A percentile compares a stretch with the other conserved stretches of the same genome.
Evolutionary conservation across 2,113 vertebrate species (phyloP).

Genomic region (Colinus virginianus): DNA sequence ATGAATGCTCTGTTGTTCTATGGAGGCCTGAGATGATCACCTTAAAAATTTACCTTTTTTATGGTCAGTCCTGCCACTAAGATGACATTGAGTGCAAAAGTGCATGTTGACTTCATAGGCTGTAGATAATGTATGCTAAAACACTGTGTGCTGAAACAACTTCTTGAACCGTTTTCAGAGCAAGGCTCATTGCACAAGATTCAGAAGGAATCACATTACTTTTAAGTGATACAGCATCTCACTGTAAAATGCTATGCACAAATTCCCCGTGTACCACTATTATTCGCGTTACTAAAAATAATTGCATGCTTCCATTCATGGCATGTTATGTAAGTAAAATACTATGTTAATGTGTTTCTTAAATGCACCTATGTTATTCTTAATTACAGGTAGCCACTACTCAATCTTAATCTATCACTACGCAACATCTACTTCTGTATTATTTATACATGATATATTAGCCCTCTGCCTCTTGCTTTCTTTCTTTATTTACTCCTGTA

Average conservation of each 20-base stretch:
- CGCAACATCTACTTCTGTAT: not conserved
- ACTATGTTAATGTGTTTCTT: not conserved
- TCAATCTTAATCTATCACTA: not conserved
- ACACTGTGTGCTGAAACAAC: not conserved
- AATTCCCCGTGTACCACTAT: not conserved
- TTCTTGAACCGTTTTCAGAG: slow-evolving; percentile 14
- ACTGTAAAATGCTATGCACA: not conserved
- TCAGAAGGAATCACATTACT: not conserved
- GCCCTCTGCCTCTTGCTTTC: not conserved
- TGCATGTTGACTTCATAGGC: not conserved
- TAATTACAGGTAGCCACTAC: not conserved
- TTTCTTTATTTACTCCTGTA: not conserved
- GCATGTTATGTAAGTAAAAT: not conserved
- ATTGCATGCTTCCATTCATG: not conserved
- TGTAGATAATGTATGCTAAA: not conserved
- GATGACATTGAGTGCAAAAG: not conserved
- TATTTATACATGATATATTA: not conserved
- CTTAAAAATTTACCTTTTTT: not conserved
- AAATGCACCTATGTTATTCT: not conserved
- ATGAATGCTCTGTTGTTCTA: not conserved
- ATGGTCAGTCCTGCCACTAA: not conserved
- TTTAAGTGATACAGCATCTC: slow-evolving; percentile 30
- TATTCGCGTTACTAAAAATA: slow-evolving; percentile 28
- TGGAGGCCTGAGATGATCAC: not conserved
- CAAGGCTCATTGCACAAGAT: not conserved